These are phyloP conservation scores for Sarotherodon lohbergeri DNA, from an alignment of 2,113 vertebrate genomes.

Conservation along the genomic window DNA sequence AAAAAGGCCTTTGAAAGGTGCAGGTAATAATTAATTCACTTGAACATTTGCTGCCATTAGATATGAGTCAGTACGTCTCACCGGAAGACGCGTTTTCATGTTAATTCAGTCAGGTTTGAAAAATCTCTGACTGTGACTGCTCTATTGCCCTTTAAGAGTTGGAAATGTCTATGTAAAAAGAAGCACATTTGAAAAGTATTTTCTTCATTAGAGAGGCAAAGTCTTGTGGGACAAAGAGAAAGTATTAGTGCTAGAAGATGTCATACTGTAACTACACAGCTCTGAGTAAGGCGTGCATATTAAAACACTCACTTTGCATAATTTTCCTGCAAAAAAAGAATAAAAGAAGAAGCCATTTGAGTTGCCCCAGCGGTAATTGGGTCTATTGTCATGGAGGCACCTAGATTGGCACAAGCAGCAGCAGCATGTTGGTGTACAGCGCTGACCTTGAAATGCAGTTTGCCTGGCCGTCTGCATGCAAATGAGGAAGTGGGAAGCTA, in stretches of 20 bases:
- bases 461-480: conserved; percentile 4
- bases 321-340: neutral
- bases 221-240: neutral
- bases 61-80: neutral
- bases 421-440: neutral
- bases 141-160: neutral
- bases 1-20: neutral
- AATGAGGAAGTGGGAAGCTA: neutral
- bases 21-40: neutral
- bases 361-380: neutral
- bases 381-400: neutral
- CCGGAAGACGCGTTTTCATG: neutral
- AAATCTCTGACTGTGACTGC: neutral
- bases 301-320: neutral
- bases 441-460: conserved; percentile 9
- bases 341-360: neutral
- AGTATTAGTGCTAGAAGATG: neutral
- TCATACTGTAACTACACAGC: neutral
- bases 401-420: neutral
- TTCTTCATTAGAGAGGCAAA: neutral
- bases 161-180: neutral
- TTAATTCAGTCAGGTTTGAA: neutral
- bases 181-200: neutral
- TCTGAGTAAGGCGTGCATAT: neutral
- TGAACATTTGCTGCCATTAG: neutral